Percentiles rank a stretch among this genome's conserved stretches.
Conservation (phyloP, 2,113 vertebrate genomes). For the Solenodon paradoxus region DNA sequence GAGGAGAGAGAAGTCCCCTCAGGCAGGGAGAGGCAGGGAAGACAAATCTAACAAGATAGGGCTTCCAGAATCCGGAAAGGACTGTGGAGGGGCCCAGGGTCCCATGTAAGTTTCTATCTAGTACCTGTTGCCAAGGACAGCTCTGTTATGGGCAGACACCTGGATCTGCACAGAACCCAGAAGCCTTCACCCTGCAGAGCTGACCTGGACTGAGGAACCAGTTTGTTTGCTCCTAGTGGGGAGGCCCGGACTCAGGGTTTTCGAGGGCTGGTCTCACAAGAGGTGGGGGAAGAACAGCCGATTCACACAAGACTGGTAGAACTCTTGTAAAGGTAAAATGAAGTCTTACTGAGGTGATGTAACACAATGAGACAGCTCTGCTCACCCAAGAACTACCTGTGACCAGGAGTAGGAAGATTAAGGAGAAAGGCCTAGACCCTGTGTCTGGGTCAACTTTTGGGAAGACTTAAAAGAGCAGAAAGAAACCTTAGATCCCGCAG, state of each 20-base stretch:
- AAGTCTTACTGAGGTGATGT: neutral
- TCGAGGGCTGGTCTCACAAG: too few relatives aligned
- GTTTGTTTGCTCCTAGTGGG: neutral
- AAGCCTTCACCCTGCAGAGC: neutral
- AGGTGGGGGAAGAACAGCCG: too few relatives aligned
- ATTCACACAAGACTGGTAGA: neutral
- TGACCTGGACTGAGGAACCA: neutral
- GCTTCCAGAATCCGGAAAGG: neutral
- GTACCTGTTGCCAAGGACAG: accelerated
- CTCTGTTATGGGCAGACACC: neutral
- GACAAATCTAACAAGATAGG: neutral
- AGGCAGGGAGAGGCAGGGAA: neutral
- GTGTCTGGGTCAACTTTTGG: neutral
- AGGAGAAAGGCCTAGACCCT: neutral
- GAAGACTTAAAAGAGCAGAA: neutral
- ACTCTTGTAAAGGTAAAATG: neutral
- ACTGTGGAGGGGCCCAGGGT: neutral
- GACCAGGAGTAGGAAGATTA: neutral
- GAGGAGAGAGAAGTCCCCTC: neutral
- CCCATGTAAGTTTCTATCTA: accelerated
- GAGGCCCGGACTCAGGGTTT: neutral
- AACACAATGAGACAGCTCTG: neutral
- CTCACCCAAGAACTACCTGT: neutral
- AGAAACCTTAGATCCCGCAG: neutral
- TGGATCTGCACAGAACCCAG: neutral